Base-by-base conservation (phyloP, 2,888 invertebrate species). In the Flexamia atlantica region DNA sequence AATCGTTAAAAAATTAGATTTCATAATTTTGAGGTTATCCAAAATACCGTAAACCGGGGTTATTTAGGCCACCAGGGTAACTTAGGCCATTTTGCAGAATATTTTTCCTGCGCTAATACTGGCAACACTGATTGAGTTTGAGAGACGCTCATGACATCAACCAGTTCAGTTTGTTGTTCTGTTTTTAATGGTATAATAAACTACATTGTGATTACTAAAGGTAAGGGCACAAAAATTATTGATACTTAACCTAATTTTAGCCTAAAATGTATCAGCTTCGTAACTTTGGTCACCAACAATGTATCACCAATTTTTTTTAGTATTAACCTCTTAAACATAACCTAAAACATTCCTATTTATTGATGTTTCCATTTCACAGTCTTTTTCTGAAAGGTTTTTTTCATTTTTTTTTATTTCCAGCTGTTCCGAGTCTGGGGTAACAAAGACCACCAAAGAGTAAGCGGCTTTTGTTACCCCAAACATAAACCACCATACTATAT, bases 391-490 rank as follows among this genome's bases (percentile, higher is more conserved):
- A 64, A 12, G 9, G 64, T 64, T 64, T 64, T 64, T 64, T 28
- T 28, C 7, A 10, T 20, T 60, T 25, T 23, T 60, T 25, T 70
- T 32, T 25, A 32, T 32, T 70, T 32, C n/a, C 32, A 70, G 30
- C 68, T 70, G 30, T 14, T 70, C 32, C n/a, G 32, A 32, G 10
- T 32, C 5, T 17, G 68, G 68, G 68, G 68, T 70, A 70, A 70
- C 68, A 70, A 70, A 70, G 32, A 32, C 68, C 68, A 70, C 30
- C 64, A 70, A 70, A 30, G 10, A 70, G n/a, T n/a, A 70, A 70
- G 32, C 32, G 68, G 68, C 68, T 70, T 30, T 70, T 70, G 68
- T 70, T 70, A 70, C 68, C 68, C 68, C 68, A 12, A 64, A 64
- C 25, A 64, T 25, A 25, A 64, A 64, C 23, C 20, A 64, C 25